These are phyloP conservation scores for Antheraea yamamai DNA, from an alignment of 2,888 invertebrate genomes.

Conservation along the genomic window DNA sequence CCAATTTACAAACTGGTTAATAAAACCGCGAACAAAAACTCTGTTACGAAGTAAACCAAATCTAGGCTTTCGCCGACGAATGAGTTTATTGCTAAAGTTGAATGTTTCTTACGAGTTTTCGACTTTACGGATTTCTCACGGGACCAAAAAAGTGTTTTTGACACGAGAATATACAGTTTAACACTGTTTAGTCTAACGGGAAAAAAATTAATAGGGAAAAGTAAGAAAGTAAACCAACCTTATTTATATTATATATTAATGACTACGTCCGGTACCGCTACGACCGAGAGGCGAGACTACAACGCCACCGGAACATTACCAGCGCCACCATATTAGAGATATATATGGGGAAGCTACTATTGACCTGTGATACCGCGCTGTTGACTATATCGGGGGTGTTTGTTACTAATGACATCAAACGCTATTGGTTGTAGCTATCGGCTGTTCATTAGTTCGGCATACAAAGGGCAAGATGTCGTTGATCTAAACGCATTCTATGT, in stretches of 20 bases:
- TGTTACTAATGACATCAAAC: too few species aligned
- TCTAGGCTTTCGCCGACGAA: conserved; percentile 8
- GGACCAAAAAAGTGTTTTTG: neutral
- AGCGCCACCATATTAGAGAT: too few species aligned
- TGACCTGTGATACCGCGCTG: too few species aligned
- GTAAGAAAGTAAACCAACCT: neutral
- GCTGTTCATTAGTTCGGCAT: too few species aligned
- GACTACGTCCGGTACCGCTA: too few species aligned
- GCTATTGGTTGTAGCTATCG: too few species aligned
- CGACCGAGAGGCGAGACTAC: too few species aligned
- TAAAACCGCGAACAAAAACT: conserved; percentile 12
- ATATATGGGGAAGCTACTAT: too few species aligned
- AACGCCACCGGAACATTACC: too few species aligned
- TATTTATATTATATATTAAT: neutral
- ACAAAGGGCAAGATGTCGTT: too few species aligned
- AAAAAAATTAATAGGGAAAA: neutral
- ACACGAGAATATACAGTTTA: neutral
- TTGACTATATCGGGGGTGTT: too few species aligned
- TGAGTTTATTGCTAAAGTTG: conserved; percentile 15
- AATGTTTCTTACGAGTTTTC: conserved; percentile 15
- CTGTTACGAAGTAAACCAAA: conserved; percentile 1
- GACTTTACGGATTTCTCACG: conserved; percentile 3
- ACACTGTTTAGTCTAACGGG: neutral
- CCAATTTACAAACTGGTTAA: neutral
- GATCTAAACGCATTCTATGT: too few species aligned